Evolutionary conservation across 2,797 vertebrate genomes (phyloP), one percentile per base, ranked within the genome.

Genomic region (Sebastes diploproa): DNA sequence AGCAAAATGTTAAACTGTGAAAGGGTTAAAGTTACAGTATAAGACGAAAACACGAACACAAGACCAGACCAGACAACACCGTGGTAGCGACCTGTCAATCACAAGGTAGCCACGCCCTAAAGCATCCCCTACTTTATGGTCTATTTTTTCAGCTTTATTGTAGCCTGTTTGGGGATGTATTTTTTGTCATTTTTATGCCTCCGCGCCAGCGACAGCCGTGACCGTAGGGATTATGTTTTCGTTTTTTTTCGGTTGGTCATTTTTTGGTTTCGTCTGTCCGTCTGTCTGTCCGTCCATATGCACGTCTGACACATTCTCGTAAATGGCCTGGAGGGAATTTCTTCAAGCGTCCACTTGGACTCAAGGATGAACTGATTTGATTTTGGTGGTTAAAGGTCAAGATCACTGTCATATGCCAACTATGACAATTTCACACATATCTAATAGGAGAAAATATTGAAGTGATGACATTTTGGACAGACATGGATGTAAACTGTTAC

Each of bases 171-270:
- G 14, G 38, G 38, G 3, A 42, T 42, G 14, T 42, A 42, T 42
- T 42, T 42, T 16, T 42, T 42, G 38, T 42, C 6, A 42, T 42
- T 16, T 42, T 42, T 42, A 42, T 42, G 38, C 38, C 14, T 46
- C 16, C 16, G 16, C 0, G 6, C 42, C 42, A 46, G 16, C 6
- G 0, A 46, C 16, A 46, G 16, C 42, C 16, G 6, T 18, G 42
- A 0, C 16, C 16, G 6, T 0, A 18, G 16, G 42, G 0, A 46
- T 46, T 46, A 46, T 20, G 46, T 50, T 50, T 50, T 50, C 0
- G 7, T 18, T 18, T 20, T 46, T 42, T 42, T 42, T 42, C 14
- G 14, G 38, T 42, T 42, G 38, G 38, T 42, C 1, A 42, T 42
- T 42, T 42, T 42, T 42, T 42, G 5, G 38, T 42, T 42, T 42